phyloP scores from a whole-genome alignment of 2,797 vertebrate species.

The Labeo calbasu region DNA sequence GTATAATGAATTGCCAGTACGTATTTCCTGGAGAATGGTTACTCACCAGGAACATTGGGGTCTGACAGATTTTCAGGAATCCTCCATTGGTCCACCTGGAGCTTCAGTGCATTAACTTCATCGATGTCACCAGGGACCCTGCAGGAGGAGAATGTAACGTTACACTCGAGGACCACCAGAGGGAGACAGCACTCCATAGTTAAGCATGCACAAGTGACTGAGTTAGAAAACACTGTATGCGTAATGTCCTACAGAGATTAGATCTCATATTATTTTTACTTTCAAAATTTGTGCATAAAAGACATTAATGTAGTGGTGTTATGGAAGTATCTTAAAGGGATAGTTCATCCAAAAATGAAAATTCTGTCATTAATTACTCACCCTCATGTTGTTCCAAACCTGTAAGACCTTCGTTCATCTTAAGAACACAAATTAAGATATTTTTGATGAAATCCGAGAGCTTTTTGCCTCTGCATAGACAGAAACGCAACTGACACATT shows the following conservation, averaged over 20 bases:
- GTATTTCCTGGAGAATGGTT: conserved; percentile 3
- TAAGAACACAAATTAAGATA: too few relatives aligned
- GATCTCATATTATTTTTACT: not conserved
- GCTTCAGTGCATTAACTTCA: conserved; percentile 90
- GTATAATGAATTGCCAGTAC: not conserved
- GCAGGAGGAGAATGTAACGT: conserved; percentile 48
- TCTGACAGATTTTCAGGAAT: conserved; percentile 88
- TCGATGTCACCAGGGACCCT: conserved; percentile 93
- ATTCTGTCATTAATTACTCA: too few relatives aligned
- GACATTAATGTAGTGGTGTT: not conserved
- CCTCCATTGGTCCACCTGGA: conserved; percentile 93
- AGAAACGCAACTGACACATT: too few relatives aligned
- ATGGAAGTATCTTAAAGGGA: not conserved
- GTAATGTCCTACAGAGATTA: not conserved
- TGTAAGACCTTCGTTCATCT: too few relatives aligned
- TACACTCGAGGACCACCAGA: conserved; percentile 67
- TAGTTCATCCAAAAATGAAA: too few relatives aligned
- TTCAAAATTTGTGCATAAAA: too few relatives aligned
- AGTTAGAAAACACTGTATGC: not conserved
- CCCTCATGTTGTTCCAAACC: too few relatives aligned
- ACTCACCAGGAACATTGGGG: conserved; percentile 88
- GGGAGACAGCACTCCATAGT: conserved; percentile 59
- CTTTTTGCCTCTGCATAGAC: too few relatives aligned
- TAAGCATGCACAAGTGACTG: not conserved
- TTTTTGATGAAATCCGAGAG: too few relatives aligned